A percentile compares a stretch with the other conserved stretches of the same genome.
These are phyloP conservation scores for Allacma fusca DNA, from an alignment of 2,888 invertebrate genomes.

Conservation along the genomic window DNA sequence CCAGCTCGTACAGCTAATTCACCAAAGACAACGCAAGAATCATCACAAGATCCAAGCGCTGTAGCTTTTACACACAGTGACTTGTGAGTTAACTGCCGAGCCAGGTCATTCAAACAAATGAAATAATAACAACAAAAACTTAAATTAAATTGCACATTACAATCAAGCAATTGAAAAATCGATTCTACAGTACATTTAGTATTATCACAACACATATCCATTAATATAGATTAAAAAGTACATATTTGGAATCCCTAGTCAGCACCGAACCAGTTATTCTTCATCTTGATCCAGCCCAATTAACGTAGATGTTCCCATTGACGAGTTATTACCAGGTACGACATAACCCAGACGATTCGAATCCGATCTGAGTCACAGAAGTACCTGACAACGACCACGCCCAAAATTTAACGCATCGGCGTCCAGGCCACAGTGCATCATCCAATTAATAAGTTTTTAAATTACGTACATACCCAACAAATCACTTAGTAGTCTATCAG, in stretches of 20 bases:
- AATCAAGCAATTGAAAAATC: not conserved
- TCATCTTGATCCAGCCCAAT: not conserved
- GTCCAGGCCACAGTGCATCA: not conserved
- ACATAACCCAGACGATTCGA: conserved; percentile 55
- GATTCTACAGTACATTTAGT: too few species aligned
- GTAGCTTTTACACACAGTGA: conserved; percentile 11
- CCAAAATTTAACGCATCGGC: not conserved
- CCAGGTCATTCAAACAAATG: conserved; percentile 21
- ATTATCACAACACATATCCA: too few species aligned
- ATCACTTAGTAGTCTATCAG: not conserved
- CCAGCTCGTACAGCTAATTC: conserved; percentile 55
- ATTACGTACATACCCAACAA: conserved; percentile 20
- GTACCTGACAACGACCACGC: conserved; percentile 57
- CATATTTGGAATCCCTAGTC: too few species aligned
- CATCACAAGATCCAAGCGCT: conserved; percentile 21
- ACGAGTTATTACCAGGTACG: conserved; percentile 51
- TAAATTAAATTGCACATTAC: not conserved
- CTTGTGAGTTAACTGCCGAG: conserved; percentile 39
- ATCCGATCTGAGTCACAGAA: conserved; percentile 61
- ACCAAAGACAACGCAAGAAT: conserved; percentile 49
- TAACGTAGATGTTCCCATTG: not conserved
- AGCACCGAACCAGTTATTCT: not conserved
- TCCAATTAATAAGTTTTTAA: too few species aligned
- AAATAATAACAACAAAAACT: too few species aligned
- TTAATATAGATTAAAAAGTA: too few species aligned